Evolutionary conservation across 1,140 invertebrate species (phyloP), one percentile per base, ranked within the genome.

Genomic region (Euborellia annulipes): DNA sequence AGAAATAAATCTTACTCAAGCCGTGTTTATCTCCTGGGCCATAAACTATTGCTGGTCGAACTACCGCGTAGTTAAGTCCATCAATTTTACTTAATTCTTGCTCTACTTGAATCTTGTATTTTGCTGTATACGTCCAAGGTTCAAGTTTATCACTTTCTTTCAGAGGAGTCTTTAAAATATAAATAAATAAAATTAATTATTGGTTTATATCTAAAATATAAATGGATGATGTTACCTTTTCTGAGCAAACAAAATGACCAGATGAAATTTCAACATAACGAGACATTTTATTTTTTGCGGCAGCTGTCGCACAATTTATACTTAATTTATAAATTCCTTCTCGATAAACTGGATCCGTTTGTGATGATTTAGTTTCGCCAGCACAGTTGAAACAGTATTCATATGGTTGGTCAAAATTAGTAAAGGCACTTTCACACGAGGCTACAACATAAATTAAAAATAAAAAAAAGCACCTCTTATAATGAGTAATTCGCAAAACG

Each of bases 301-400:
- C 82, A 58, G 82, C 73, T 50, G 73, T 72, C 11, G 84, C 85
- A 66, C 86, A 88, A 58, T 88, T 88, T 9, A 78, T 54, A 58
- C 82, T 85, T 2, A 94, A 66, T 54, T 83, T 86, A 16, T 79
- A 70, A 53, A 92, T 86, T 4, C 89, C 88, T 63, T 93, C 88
- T 57, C 80, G 77, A 61, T 92, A 92, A 6, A 92, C 82, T 1
- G 82, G 76, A 62, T 91, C 86, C 27, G 79, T 81, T 68, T 91
- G 85, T 16, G 83, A 82, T 50, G 75, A 74, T 63, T 88, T 84
- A 2, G 87, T 92, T 66, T 94, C 88, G 6, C 83, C 83, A 9
- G 89, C 87, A 58, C 87, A 84, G 65, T 93, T 92, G 40, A 90
- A 19, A 88, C 82, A 65, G 77, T 78, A 58, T 83, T 79, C 72